Evolutionary conservation across 2,888 invertebrate species (phyloP).

Genomic region (Caenorhabditis sp.): DNA sequence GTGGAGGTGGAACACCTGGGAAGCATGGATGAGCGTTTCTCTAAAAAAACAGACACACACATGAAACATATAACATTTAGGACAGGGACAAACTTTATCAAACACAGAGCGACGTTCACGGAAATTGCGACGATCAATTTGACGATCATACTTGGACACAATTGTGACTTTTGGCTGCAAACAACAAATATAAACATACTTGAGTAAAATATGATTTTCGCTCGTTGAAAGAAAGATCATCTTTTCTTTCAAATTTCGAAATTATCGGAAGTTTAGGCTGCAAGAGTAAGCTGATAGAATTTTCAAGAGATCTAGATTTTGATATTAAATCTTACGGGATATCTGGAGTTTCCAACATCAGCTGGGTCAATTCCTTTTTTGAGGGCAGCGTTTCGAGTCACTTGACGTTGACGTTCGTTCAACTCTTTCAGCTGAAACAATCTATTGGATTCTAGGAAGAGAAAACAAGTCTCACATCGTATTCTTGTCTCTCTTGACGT

Average conservation of each 20-base stretch:
- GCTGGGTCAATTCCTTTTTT: conserved; percentile 66
- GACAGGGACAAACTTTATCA: conserved; percentile 58
- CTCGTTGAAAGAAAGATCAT: conserved; percentile 77
- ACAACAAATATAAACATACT: conserved; percentile 29
- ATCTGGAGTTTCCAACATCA: conserved; percentile 54
- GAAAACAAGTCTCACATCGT: conserved; percentile 57
- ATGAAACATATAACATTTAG: neutral
- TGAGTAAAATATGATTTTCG: conserved; percentile 38
- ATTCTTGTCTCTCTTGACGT: conserved; percentile 68
- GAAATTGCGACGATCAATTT: conserved; percentile 85
- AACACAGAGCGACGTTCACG: conserved; percentile 66
- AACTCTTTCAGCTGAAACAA: conserved; percentile 66
- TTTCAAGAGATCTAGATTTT: too few species aligned
- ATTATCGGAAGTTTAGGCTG: conserved; percentile 96
- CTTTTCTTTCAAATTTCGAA: conserved; percentile 96
- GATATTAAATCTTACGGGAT: conserved; percentile 37
- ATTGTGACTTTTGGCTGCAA: conserved; percentile 91
- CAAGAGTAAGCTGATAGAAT: too few species aligned
- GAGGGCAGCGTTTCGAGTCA: conserved; percentile 63
- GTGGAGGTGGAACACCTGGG: conserved; percentile 68
- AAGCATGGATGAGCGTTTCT: conserved; percentile 67
- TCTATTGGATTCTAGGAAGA: neutral
- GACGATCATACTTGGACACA: conserved; percentile 97
- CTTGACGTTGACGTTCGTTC: conserved; percentile 70
- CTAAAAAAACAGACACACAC: conserved; percentile 40